Evolutionary conservation across 2,888 invertebrate genomes (phyloP).

Genomic region (Stratiomys singularior): DNA sequence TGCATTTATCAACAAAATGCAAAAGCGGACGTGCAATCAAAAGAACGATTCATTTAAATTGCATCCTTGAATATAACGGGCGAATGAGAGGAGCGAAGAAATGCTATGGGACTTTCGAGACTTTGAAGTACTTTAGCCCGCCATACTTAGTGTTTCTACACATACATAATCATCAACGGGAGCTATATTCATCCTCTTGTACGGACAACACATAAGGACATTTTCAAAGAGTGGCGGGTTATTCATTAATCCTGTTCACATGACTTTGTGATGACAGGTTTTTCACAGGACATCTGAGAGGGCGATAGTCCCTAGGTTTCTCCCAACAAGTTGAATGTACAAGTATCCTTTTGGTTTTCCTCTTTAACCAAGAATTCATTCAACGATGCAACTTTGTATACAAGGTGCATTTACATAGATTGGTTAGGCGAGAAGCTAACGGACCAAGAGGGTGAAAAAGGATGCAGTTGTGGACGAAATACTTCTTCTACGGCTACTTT

Average conservation of each 20-base stretch:
- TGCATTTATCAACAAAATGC: slow-evolving; percentile 43
- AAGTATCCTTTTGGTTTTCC: slow-evolving; percentile 44
- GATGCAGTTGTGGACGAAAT: slow-evolving; percentile 45
- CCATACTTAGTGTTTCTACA: no score
- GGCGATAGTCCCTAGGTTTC: slow-evolving; percentile 26
- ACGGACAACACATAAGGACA: slow-evolving; percentile 12
- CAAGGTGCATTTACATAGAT: neutral
- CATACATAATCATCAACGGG: no score
- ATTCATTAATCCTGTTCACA: slow-evolving; percentile 57
- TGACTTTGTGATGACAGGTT: slow-evolving; percentile 55
- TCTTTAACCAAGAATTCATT: slow-evolving; percentile 35
- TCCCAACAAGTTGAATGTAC: slow-evolving; percentile 16
- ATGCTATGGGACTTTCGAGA: slow-evolving; percentile 21
- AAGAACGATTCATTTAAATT: slow-evolving; percentile 53
- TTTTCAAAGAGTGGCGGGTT: slow-evolving; percentile 48
- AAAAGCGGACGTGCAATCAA: slow-evolving; percentile 51
- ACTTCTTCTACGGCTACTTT: slow-evolving; percentile 40
- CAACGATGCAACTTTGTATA: slow-evolving; percentile 16
- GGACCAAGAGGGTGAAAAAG: neutral
- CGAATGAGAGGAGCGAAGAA: slow-evolving; percentile 20
- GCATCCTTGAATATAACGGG: slow-evolving; percentile 45
- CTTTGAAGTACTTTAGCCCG: neutral
- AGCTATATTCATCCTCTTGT: neutral
- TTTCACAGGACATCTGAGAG: slow-evolving; percentile 44
- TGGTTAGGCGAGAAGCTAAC: neutral